Conservation (phyloP, 2,113 vertebrate genomes). For the Neodontobutis hainanensis region DNA sequence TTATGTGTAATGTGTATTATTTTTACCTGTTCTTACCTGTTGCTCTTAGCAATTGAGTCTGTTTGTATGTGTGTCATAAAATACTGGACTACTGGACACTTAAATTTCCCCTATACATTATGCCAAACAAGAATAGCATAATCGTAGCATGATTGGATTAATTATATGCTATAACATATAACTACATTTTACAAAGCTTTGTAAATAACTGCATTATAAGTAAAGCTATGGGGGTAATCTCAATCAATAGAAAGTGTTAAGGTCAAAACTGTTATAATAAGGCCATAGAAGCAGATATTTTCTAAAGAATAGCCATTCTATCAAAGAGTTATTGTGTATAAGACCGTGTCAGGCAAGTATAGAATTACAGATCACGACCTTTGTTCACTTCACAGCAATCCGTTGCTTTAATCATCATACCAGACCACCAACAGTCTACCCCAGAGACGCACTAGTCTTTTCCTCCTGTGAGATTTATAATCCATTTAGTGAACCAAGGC, state of each 20-base stretch:
- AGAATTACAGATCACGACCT: slow-evolving; percentile 46
- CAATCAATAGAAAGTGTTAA: background rate
- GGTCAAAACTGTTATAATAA: slow-evolving; percentile 15
- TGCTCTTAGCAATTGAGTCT: too few relatives aligned
- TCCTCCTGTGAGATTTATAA: slow-evolving; percentile 49
- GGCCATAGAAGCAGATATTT: slow-evolving; percentile 6
- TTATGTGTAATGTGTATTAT: too few relatives aligned
- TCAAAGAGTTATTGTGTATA: slow-evolving; percentile 27
- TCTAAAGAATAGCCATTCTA: slow-evolving; percentile 27
- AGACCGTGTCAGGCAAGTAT: slow-evolving; percentile 26
- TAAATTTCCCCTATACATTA: too few relatives aligned
- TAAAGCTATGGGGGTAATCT: too few relatives aligned
- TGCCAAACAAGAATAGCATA: background rate
- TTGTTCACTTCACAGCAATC: slow-evolving; percentile 11
- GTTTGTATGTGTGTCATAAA: too few relatives aligned
- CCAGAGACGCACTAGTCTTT: slow-evolving; percentile 1
- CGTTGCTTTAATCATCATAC: slow-evolving; percentile 56
- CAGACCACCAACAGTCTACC: slow-evolving; percentile 51
- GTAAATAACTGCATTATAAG: too few relatives aligned
- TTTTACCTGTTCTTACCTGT: too few relatives aligned
- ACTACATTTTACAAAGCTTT: too few relatives aligned
- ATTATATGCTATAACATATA: background rate
- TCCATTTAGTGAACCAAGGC: slow-evolving; percentile 35
- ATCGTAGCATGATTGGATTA: slow-evolving; percentile 13
- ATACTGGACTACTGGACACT: too few relatives aligned